A percentile compares a stretch with the other conserved stretches of the same genome.
Evolutionary conservation across 2,888 invertebrate genomes (phyloP).

Genomic region (Drosophila mulleri): DNA sequence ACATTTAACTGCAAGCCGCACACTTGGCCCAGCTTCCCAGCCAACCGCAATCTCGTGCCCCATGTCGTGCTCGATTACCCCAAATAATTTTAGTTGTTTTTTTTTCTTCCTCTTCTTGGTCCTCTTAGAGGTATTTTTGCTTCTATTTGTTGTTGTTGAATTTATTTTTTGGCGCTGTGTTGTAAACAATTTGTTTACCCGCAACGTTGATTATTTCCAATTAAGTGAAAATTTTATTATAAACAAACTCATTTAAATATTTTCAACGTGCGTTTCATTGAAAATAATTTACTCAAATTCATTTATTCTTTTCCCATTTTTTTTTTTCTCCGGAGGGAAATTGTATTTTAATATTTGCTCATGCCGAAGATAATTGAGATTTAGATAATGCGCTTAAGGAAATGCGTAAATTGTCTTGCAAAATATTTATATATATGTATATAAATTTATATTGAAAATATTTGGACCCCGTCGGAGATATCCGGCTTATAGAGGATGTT

Average conservation of each 20-base stretch:
- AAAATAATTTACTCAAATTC: conserved; percentile 70
- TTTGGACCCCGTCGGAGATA: conserved; percentile 58
- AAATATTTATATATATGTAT: conserved; percentile 38
- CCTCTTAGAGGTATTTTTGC: conserved; percentile 39
- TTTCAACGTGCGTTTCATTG: conserved; percentile 68
- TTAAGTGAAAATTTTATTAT: conserved; percentile 82
- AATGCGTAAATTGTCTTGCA: conserved; percentile 64
- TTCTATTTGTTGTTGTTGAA: conserved; percentile 37
- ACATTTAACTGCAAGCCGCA: conserved; percentile 44
- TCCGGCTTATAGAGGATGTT: conserved; percentile 53
- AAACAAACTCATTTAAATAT: conserved; percentile 79
- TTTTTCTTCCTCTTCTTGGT: background rate
- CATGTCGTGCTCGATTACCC: conserved; percentile 80
- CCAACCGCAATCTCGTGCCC: conserved; percentile 38
- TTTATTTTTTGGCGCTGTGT: conserved; percentile 33
- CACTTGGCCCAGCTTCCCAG: conserved; percentile 9
- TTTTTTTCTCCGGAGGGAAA: conserved; percentile 20
- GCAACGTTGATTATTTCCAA: conserved; percentile 78
- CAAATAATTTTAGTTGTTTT: conserved; percentile 61
- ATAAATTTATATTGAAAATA: conserved; percentile 21
- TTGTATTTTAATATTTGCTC: conserved; percentile 66
- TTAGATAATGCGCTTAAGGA: conserved; percentile 42
- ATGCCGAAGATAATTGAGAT: conserved; percentile 35
- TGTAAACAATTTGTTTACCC: conserved; percentile 65
- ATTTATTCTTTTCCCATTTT: background rate